phyloP scores from a whole-genome alignment of 2,888 invertebrate species.

The Pseudococcus viburni region DNA sequence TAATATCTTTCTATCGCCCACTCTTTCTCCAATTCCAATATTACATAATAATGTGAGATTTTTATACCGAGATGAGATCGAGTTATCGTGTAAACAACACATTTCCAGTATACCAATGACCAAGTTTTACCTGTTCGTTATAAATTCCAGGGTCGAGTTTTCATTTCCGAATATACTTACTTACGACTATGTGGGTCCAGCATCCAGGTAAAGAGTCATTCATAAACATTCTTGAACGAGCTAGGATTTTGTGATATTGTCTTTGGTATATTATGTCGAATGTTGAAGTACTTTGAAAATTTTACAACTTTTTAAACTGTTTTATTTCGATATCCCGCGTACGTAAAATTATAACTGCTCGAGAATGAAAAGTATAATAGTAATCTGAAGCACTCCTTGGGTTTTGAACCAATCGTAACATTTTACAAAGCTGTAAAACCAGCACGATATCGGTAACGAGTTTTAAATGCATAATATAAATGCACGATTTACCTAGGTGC shows the following conservation, averaged over 20 bases:
- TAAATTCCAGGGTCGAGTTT: neutral
- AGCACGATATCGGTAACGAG: constrained; percentile 22
- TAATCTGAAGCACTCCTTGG: neutral
- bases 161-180: constrained; percentile 2
- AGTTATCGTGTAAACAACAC: neutral
- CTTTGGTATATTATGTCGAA: neutral
- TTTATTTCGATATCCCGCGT: constrained; percentile 29
- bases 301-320: constrained; percentile 40
- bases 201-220: neutral
- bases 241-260: neutral
- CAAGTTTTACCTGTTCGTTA: neutral
- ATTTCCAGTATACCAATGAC: constrained; percentile 34
- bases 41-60: neutral
- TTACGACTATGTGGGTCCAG: neutral
- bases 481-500: neutral
- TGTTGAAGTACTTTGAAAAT: constrained; percentile 12
- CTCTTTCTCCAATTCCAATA: neutral
- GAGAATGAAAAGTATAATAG: constrained; percentile 22
- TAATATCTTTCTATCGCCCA: neutral
- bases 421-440: neutral
- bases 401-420: neutral
- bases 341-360: constrained; percentile 17
- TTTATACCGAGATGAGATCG: neutral
- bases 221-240: neutral
- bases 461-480: constrained; percentile 24